Base-by-base conservation (phyloP, 2,113 vertebrate species). In the Ailuropoda melanoleuca region DNA sequence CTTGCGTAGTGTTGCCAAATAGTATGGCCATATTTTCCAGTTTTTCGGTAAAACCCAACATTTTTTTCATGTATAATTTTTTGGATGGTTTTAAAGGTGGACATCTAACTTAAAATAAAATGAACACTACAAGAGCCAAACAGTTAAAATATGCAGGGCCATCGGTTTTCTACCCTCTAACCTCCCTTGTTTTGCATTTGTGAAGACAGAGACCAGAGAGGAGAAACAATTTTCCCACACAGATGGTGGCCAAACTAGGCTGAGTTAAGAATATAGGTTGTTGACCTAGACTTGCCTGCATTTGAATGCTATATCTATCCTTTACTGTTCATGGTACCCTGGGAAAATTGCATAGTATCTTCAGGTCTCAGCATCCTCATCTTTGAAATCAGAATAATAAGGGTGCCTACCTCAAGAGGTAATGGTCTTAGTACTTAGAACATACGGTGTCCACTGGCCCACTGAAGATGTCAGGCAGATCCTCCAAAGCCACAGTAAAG, bases 371-470 rank as follows among this genome's bases (percentile, higher is more conserved):
- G 84, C 13, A 50, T 78, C 46, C 7, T 62, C 34, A 48, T 82
- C 53, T 93, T 62, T 97, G 81, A 78, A 84, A 77, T 95, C 34
- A 90, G 55, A 75, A 74, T 92, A 34, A 31, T 26, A 34, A 39
- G 12, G 53, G 29, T n/a, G 58, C 24, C 53, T 50, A 21, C 19
- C 37, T 46, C 17, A 7, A 48, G 24, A 26, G 53, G 56, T 50
- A n/a, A 68, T 53, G 29, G 1, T 11, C 5, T 62, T 56, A 75
- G 8, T 64, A 13, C 24, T 26, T 48, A 46, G 19, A 56, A 83
- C 6, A 4, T 23, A 19, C 5, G 31, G 68, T 53, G 58, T 58
- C 74, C 1, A 7, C 8, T 53, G 29, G 48, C 31, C 48, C 29
- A 78, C 19, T 78, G 75, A 78, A 78, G 75, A 53, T 50, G 29